Conservation (phyloP, 2,888 invertebrate species). For the Lordiphosa fenestrarum region DNA sequence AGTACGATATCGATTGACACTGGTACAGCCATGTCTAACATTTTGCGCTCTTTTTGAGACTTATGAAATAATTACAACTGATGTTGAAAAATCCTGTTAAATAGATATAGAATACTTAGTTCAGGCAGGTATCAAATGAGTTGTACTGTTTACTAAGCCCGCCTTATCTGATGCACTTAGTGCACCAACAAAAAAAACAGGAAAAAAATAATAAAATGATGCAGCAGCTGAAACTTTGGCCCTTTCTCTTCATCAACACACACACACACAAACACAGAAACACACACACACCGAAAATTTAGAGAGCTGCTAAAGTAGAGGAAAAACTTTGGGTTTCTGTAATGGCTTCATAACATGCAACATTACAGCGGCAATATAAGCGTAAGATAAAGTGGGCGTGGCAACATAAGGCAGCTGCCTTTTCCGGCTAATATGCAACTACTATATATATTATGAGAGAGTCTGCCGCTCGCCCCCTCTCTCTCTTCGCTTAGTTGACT, state of each 20-base stretch:
- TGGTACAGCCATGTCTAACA: too few relatives aligned
- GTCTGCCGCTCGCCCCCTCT: constrained; percentile 18
- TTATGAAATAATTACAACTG: too few relatives aligned
- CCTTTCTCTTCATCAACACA: constrained; percentile 32
- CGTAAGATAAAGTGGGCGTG: constrained; percentile 49
- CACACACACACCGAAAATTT: constrained; percentile 39
- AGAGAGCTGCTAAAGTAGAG: constrained; percentile 49
- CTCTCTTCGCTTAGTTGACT: constrained; percentile 34
- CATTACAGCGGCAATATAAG: constrained; percentile 58
- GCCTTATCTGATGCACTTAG: constrained; percentile 29
- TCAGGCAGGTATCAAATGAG: background rate
- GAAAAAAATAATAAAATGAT: constrained; percentile 15
- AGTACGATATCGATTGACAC: too few relatives aligned
- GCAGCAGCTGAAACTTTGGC: constrained; percentile 30
- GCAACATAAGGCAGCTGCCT: constrained; percentile 21
- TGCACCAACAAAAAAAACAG: constrained; percentile 3
- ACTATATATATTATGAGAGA: constrained; percentile 57
- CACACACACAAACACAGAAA: constrained; percentile 27
- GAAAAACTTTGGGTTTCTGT: constrained; percentile 15
- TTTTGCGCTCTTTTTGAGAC: too few relatives aligned
- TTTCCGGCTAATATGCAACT: constrained; percentile 62
- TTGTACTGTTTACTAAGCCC: too few relatives aligned
- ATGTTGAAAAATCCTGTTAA: too few relatives aligned
- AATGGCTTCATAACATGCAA: constrained; percentile 73
- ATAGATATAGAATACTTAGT: background rate